Percentiles rank a stretch among this genome's conserved stretches.
Conservation (phyloP, 64 coral and sea anemone genomes). For the Hydrozoanthus tunicans region DNA sequence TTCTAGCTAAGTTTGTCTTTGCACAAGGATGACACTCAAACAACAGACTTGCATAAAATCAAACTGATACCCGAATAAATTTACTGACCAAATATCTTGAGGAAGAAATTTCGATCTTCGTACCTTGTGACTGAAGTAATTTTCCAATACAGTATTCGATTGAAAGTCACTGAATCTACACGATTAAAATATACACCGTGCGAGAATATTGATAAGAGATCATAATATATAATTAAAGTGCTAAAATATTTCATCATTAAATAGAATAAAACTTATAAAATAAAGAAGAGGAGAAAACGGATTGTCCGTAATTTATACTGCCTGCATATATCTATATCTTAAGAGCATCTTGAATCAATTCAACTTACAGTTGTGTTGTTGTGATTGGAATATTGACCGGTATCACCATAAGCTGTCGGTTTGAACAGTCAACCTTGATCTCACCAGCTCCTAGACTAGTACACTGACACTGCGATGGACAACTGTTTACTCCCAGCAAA, state of each 20-base stretch:
- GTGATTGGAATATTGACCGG: constrained; percentile 25
- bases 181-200: too few relatives aligned
- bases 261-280: not conserved
- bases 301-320: not conserved
- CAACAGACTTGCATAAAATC: too few relatives aligned
- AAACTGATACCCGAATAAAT: too few relatives aligned
- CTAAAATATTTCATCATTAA: not conserved
- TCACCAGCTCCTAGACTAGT: not conserved
- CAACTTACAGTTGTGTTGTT: constrained; percentile 51
- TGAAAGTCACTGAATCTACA: too few relatives aligned
- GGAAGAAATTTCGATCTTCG: too few relatives aligned
- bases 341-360: not conserved
- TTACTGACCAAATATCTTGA: too few relatives aligned
- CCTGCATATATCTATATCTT: not conserved
- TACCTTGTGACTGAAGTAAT: too few relatives aligned
- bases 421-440: constrained; percentile 58
- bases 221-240: too few relatives aligned
- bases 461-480: constrained; percentile 24
- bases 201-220: too few relatives aligned
- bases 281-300: not conserved
- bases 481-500: not conserved
- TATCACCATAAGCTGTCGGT: constrained; percentile 9
- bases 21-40: too few relatives aligned
- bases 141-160: too few relatives aligned
- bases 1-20: too few relatives aligned